Conservation (phyloP, 2,888 invertebrate species). For the Athripsodes cinereus region DNA sequence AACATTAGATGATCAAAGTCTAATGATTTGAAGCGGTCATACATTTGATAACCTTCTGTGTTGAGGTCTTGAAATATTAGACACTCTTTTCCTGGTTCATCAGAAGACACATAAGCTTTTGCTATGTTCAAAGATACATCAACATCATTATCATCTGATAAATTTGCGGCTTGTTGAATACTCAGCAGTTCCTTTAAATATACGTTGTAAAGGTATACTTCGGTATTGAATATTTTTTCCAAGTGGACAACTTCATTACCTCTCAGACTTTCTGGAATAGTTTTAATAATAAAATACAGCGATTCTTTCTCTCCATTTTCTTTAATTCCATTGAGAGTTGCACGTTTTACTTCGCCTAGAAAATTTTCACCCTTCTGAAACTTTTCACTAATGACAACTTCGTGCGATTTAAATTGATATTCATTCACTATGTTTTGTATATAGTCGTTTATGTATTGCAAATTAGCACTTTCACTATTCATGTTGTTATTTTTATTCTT, state of each 20-base stretch:
- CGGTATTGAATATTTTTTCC: conserved; percentile 8
- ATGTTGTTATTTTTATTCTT: too few species aligned
- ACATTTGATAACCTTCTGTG: conserved; percentile 13
- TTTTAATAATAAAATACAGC: conserved; percentile 12
- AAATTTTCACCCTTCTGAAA: conserved; percentile 20
- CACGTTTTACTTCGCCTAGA: conserved; percentile 12
- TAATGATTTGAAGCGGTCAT: conserved; percentile 15
- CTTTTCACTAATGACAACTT: not conserved
- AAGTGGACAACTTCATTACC: conserved; percentile 2
- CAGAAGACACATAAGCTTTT: conserved; percentile 5
- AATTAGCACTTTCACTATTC: too few species aligned
- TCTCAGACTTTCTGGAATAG: not conserved
- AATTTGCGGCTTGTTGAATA: conserved; percentile 22
- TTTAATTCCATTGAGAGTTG: conserved; percentile 11
- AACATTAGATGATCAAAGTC: conserved; percentile 17
- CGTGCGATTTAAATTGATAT: not conserved
- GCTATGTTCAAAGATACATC: conserved; percentile 14
- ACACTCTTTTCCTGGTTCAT: conserved; percentile 5
- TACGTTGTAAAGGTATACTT: conserved; percentile 10
- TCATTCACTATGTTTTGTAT: not conserved
- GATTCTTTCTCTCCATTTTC: conserved; percentile 2
- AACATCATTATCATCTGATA: conserved; percentile 17
- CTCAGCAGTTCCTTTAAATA: conserved; percentile 11
- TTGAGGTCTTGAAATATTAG: conserved; percentile 20
- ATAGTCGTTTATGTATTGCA: too few species aligned